These are phyloP conservation scores for Tenodera sinensis DNA, from an alignment of 2,888 invertebrate genomes.

Conservation along the genomic window DNA sequence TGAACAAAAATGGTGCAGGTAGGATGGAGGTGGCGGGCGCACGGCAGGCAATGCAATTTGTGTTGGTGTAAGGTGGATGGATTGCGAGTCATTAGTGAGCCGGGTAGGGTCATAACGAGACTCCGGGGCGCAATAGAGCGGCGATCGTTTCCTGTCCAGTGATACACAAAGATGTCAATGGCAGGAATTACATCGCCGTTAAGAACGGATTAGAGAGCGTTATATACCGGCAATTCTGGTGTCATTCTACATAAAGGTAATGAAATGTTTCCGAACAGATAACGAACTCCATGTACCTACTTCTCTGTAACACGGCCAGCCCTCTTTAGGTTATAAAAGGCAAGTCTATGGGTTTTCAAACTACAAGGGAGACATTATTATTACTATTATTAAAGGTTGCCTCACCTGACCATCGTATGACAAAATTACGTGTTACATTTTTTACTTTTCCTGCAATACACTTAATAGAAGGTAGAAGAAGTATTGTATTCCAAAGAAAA, in stretches of 20 bases:
- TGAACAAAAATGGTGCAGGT: background rate
- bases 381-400: no score
- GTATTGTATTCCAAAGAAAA: no score
- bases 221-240: background rate
- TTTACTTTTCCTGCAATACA: no score
- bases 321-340: no score
- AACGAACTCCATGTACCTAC: background rate
- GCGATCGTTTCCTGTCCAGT: background rate
- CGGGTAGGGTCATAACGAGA: background rate
- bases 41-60: background rate
- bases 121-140: background rate
- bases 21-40: no score
- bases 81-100: background rate
- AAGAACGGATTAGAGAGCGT: background rate
- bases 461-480: no score
- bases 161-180: background rate
- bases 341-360: no score
- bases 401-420: no score
- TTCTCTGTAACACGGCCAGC: background rate
- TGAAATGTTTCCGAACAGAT: background rate
- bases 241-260: background rate
- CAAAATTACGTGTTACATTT: no score
- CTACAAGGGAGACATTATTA: no score
- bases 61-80: background rate
- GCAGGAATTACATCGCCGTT: background rate